Base-by-base conservation (phyloP, 2,113 vertebrate genomes). In the Chloropsis hardwickii region DNA sequence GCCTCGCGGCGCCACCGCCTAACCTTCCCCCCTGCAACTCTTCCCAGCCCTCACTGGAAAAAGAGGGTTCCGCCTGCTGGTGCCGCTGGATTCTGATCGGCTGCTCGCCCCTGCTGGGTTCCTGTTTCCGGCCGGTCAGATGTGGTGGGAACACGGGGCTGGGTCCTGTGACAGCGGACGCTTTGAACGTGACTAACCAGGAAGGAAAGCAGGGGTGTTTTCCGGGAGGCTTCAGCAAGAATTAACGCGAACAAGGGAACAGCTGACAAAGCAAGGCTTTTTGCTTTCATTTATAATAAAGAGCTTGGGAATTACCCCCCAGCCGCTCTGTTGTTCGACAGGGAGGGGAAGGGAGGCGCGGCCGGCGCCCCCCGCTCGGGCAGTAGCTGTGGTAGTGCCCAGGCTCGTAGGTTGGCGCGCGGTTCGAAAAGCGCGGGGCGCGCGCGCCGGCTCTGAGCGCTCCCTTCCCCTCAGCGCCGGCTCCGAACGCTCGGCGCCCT, bases 241-340 rank as follows among this genome's bases (percentile, higher is more conserved):
- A 14, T 35, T 22, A 14, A 40, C 3, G 5, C 6, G 3, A 53
- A 21, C 7, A 14, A 21, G 24, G 7, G 5, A 6, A 10, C 6
- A 3, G 45, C 27, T 4, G 3, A 6, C 1, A 11, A 27, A 79
- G 8, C 12, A 24, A 12, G 1, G 0, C 2, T 23, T 9, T n/a
- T 23, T 0, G 3, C 0, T 4, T 9, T 3, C 0, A 0, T 7
- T 2, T n/a, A 1, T 2, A 2, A 5, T 1, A 18, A 5, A 0
- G 3, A 6, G 1, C 6, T 28, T 0, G 1, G 13, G 2, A 31
- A 0, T 1, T 1, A 5, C 4, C 2, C 4, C 19, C 0, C 3
- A 17, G 35, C 1, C 0, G 4, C 19, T 57, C 9, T 12, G 1
- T 2, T 33, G 2, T 12, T 64, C 9, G 3, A 7, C 9, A 12